Base-by-base conservation (phyloP, 2,888 invertebrate species). In the Agrotis puta region DNA sequence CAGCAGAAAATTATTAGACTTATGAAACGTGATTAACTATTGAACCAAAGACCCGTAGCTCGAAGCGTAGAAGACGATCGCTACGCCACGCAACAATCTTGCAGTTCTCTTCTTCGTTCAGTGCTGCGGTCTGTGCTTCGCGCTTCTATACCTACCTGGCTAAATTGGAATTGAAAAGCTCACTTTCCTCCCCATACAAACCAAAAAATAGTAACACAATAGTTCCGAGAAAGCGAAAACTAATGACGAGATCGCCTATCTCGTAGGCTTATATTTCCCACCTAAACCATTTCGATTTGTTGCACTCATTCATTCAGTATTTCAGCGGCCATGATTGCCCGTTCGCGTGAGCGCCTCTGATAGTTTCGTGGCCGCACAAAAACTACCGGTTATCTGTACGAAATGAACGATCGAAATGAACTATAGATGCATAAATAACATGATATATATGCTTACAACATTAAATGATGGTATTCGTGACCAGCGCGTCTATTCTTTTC, bases 321-420 rank as follows among this genome's bases (percentile, higher is more conserved):
- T 89, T 90, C 89, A 90, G 89, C 87, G 83, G 88, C 87, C 86
- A 85, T 95, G 94, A 95, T 95, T 92, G 89, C 94, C 74, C 66
- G 92, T 92, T 95, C 91, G 95, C 95, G 95, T 95, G 95, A 86
- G 81, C 66, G 70, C 74, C 77, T 85, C 84, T 90, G 88, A 91
- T 93, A 92, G 92, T 92, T 92, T 88, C 88, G 87, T 91, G 83
- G 87, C 86, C 71, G 84, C 88, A 89, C 90, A 91, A 88, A 88
- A 88, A 88, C 82, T 65, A 84, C 81, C 77, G 47, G 84, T 82
- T 90, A 88, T 89, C 87, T 82, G 70, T 85, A 86, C 85, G 74
- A 89, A 88, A 91, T 88, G 89, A 92, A 90, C 88, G 89, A 91
- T 92, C 82, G 85, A 87, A 80, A 80, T 75, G 56, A 64, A 66